These are phyloP conservation scores for Diachasma alloeum DNA, from an alignment of 1,140 invertebrate genomes.

Conservation along the genomic window DNA sequence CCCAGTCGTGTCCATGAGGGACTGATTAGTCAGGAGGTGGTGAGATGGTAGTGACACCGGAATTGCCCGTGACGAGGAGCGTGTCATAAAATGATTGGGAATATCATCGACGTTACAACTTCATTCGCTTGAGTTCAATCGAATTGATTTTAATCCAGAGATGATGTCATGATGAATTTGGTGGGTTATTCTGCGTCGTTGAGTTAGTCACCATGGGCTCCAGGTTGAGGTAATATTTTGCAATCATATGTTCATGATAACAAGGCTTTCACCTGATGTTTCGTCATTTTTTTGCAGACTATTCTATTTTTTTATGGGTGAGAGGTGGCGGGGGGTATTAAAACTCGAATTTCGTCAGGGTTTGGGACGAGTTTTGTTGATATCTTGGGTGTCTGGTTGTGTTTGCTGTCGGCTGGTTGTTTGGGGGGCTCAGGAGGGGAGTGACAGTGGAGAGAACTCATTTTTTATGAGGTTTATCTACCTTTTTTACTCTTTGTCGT, in stretches of 20 bases:
- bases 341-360: background rate
- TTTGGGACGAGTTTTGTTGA: background rate
- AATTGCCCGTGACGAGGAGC: background rate
- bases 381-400: background rate
- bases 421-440: too few species aligned
- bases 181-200: background rate
- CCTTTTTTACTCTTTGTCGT: constrained; percentile 38
- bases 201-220: constrained; percentile 57
- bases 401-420: too few species aligned
- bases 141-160: background rate
- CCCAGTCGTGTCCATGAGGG: background rate
- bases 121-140: background rate
- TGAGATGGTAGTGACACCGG: constrained; percentile 3
- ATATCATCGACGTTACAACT: background rate
- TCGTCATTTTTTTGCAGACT: background rate
- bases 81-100: background rate
- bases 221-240: constrained; percentile 54
- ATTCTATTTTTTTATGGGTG: background rate
- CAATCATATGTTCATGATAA: constrained; percentile 15
- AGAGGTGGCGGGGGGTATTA: background rate
- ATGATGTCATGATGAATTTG: background rate
- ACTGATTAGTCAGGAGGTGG: background rate
- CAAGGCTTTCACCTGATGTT: constrained; percentile 1
- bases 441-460: background rate
- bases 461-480: background rate